Percentiles rank a stretch among this genome's conserved stretches.
These are phyloP conservation scores for Calliphora vomitoria DNA, from an alignment of 2,888 invertebrate species.

Conservation along the genomic window DNA sequence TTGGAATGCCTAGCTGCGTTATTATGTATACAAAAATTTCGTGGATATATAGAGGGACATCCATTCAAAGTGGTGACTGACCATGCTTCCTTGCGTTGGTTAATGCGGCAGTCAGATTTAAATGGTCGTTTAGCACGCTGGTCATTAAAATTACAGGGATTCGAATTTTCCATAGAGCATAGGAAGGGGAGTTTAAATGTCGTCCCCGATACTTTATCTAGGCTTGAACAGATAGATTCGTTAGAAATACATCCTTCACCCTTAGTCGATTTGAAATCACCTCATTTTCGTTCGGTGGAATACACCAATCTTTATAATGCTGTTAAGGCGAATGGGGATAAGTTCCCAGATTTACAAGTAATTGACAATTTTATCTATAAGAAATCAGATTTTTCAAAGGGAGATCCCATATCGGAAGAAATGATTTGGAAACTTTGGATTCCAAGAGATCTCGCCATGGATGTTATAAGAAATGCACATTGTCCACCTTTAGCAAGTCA, in stretches of 20 bases:
- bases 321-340: not conserved
- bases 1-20: slow-evolving; percentile 3
- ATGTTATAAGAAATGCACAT: slow-evolving; percentile 56
- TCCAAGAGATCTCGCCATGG: not conserved
- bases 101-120: slow-evolving; percentile 23
- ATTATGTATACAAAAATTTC: slow-evolving; percentile 48
- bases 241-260: not conserved
- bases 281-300: not conserved
- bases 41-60: slow-evolving; percentile 47
- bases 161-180: too few relatives aligned
- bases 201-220: slow-evolving; percentile 25
- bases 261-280: not conserved
- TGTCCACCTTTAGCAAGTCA: slow-evolving; percentile 51
- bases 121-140: not conserved
- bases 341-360: slow-evolving; percentile 20
- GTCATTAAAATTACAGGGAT: too few relatives aligned
- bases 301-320: not conserved
- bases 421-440: slow-evolving; percentile 30
- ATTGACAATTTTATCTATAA: slow-evolving; percentile 1
- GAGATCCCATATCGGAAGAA: not conserved
- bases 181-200: slow-evolving; percentile 36
- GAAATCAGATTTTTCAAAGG: not conserved
- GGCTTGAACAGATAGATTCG: not conserved
- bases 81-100: slow-evolving; percentile 19
- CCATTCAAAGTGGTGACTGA: not conserved